A percentile compares a stretch with the other conserved stretches of the same genome.
Evolutionary conservation across 2,888 invertebrate species (phyloP).

Genomic region (Falcaria lacertinaria): DNA sequence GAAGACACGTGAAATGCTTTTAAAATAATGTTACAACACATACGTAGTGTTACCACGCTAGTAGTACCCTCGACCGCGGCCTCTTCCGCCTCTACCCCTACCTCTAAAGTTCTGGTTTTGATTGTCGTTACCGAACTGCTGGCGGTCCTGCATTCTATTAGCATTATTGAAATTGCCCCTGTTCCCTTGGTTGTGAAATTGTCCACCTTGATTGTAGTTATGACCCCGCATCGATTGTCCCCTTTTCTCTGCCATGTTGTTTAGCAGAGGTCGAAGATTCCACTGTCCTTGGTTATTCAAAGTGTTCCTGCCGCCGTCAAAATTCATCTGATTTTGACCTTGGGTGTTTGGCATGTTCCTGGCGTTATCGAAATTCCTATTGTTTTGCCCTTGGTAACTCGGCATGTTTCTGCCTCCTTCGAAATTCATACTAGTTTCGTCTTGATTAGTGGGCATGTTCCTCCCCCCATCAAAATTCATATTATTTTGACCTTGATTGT

Average conservation of each 20-base stretch:
- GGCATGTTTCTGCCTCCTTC: neutral
- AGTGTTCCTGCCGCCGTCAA: too few relatives aligned
- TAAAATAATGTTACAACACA: conserved; percentile 1
- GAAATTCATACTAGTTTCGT: neutral
- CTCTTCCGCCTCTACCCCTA: conserved; percentile 39
- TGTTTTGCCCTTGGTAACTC: neutral
- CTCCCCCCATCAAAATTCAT: neutral
- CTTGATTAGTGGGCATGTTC: neutral
- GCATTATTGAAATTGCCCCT: conserved; percentile 42
- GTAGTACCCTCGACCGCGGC: conserved; percentile 40
- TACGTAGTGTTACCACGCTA: conserved; percentile 2
- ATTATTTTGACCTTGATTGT: neutral
- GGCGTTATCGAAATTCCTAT: neutral
- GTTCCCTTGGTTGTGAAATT: conserved; percentile 12
- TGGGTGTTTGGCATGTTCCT: neutral
- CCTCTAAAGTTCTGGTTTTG: conserved; percentile 31
- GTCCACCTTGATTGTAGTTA: neutral
- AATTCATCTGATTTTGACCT: neutral
- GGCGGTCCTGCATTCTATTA: conserved; percentile 15
- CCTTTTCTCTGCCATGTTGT: conserved; percentile 12
- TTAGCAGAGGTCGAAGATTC: conserved; percentile 15
- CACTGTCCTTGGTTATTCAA: conserved; percentile 11
- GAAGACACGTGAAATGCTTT: neutral
- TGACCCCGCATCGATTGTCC: conserved; percentile 2
- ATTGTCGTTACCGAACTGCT: conserved; percentile 32